Percentiles rank a stretch among this genome's conserved stretches.
Conservation (phyloP, 2,888 invertebrate genomes). For the Cephus sareptanus region DNA sequence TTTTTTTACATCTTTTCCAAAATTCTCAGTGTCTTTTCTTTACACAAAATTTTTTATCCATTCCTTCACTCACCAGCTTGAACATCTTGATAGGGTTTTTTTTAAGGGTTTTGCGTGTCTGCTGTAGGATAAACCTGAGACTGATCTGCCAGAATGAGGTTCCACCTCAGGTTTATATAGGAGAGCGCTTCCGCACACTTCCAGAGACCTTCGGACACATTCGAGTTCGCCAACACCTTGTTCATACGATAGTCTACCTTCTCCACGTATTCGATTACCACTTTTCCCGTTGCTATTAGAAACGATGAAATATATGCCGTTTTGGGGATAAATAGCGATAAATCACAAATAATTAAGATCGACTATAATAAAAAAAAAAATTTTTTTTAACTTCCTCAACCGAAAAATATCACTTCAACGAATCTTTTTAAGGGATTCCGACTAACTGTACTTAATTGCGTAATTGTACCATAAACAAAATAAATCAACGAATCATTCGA, state of each 20-base stretch:
- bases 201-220: conserved; percentile 36
- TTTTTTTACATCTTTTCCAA: too few species aligned
- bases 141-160: conserved; percentile 49
- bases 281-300: background rate
- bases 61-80: conserved; percentile 70
- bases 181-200: conserved; percentile 38
- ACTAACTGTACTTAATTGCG: too few species aligned
- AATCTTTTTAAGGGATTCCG: too few species aligned
- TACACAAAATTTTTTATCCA: conserved; percentile 14
- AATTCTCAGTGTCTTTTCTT: too few species aligned
- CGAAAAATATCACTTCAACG: background rate
- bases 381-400: background rate
- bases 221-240: background rate
- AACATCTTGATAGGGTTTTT: conserved; percentile 68
- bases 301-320: background rate
- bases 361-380: background rate
- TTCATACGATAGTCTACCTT: background rate
- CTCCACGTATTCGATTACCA: too few species aligned
- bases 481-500: too few species aligned
- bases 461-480: too few species aligned
- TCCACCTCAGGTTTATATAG: conserved; percentile 51
- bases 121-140: conserved; percentile 49
- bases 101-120: conserved; percentile 36
- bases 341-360: background rate
- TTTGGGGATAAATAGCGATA: background rate